Evolutionary conservation across 2,888 invertebrate genomes (phyloP), one percentile per base, ranked within the genome.

Genomic region (Tetheella fluctuosa): DNA sequence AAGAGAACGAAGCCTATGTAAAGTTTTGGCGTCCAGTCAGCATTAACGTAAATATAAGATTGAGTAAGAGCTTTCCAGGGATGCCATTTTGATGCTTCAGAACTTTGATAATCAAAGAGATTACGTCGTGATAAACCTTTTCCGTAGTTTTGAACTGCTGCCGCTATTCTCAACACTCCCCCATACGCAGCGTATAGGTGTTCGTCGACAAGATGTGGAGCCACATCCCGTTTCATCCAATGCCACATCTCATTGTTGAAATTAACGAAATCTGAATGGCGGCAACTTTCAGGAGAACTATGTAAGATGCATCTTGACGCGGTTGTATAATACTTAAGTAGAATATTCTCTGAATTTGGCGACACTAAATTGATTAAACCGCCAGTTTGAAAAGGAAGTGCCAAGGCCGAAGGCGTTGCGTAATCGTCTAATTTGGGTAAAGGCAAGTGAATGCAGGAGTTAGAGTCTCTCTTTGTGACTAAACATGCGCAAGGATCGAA

Each of bases 201-300:
- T 60, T 91, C 92, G 53, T 92, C 91, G 1, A 76, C 68, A 5
- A 93, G 79, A 67, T 88, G 91, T 7, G 90, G 86, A 4, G 91
- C 90, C 0, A 93, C 85, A 12, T 89, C 86, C 17, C 83, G 82
- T 67, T 91, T 90, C 89, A 93, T 86, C 91, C 91, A 93, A 62
- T 88, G 86, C 91, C 92, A 92, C 52, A 93, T 67, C 25, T 89
- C 90, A 59, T 86, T 89, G 64, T 92, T 90, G 57, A 91, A 91
- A 68, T 82, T 88, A 2, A 89, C 81, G 57, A 91, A 91, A 69
- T 92, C 92, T 0, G 79, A 62, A 66, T 91, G 90, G 1, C 91
- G 84, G 67, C 93, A 93, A 8, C 67, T 74, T 48, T 70, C 60
- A 1, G 93, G 90, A 1, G 93, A 91, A 57, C 73, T 85, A 1